Evolutionary conservation across 1,140 invertebrate genomes (phyloP).

Genomic region (Neelides sp.): DNA sequence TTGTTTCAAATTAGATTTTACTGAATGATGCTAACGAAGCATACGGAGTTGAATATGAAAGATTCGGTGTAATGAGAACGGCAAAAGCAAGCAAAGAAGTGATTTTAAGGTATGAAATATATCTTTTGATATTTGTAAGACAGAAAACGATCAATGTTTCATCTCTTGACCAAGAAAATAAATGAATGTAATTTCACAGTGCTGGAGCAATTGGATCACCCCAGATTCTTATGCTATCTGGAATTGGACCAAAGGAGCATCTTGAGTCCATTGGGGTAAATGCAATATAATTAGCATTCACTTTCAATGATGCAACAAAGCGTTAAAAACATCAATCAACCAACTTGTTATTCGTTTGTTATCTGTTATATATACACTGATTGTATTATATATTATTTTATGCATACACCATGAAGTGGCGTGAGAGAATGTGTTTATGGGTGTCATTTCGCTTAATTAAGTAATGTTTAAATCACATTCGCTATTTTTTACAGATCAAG

Average conservation of each 20-base stretch:
- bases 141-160: too few relatives aligned
- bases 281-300: background rate
- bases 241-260: constrained; percentile 43
- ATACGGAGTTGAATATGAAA: constrained; percentile 27
- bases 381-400: too few relatives aligned
- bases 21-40: constrained; percentile 14
- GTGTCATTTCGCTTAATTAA: too few relatives aligned
- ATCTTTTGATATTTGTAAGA: too few relatives aligned
- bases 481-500: constrained; percentile 8
- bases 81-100: constrained; percentile 26
- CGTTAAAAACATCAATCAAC: too few relatives aligned
- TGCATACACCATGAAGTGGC: too few relatives aligned
- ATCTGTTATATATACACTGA: too few relatives aligned
- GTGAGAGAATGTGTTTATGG: too few relatives aligned
- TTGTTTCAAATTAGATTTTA: background rate
- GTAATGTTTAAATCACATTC: background rate
- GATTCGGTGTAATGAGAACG: constrained; percentile 8
- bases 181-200: constrained; percentile 4
- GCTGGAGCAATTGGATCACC: constrained; percentile 35
- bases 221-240: constrained; percentile 46
- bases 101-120: constrained; percentile 21
- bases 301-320: constrained; percentile 1
- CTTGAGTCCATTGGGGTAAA: constrained; percentile 35
- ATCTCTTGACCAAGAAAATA: too few relatives aligned
- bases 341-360: too few relatives aligned